A percentile compares a stretch with the other conserved stretches of the same genome.
These are phyloP conservation scores for Syngnathus acus DNA, from an alignment of 2,797 vertebrate species.

Conservation along the genomic window DNA sequence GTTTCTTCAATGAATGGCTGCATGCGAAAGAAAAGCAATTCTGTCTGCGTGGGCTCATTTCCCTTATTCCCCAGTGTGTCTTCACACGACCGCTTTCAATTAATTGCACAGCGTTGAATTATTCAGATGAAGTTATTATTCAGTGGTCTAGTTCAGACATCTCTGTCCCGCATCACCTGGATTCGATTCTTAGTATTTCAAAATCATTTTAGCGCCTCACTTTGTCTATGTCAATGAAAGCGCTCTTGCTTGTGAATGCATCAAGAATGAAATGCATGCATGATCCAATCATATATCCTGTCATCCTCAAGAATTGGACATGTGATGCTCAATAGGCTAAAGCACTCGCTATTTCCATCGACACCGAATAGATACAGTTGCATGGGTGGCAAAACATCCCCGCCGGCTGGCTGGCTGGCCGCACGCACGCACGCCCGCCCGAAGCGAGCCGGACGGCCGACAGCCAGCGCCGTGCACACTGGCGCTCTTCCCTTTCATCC, in stretches of 20 bases:
- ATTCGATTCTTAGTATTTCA: background rate
- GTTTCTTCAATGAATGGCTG: background rate
- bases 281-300: background rate
- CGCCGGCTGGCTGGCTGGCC: too few relatives aligned
- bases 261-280: background rate
- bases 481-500: too few relatives aligned
- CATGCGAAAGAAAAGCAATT: too few relatives aligned
- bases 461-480: too few relatives aligned
- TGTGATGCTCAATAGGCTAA: background rate
- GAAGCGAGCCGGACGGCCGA: too few relatives aligned
- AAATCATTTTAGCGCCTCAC: background rate
- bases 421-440: too few relatives aligned
- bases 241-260: background rate
- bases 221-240: background rate
- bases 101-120: background rate
- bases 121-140: background rate
- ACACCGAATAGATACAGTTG: constrained; percentile 24
- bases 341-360: background rate
- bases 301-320: background rate
- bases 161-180: background rate
- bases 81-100: background rate
- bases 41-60: background rate
- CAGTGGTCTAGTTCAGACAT: background rate
- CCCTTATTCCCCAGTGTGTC: background rate
- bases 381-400: constrained; percentile 1